Base-by-base conservation (phyloP, 1,140 invertebrate genomes). In the Camponotus vicinus region DNA sequence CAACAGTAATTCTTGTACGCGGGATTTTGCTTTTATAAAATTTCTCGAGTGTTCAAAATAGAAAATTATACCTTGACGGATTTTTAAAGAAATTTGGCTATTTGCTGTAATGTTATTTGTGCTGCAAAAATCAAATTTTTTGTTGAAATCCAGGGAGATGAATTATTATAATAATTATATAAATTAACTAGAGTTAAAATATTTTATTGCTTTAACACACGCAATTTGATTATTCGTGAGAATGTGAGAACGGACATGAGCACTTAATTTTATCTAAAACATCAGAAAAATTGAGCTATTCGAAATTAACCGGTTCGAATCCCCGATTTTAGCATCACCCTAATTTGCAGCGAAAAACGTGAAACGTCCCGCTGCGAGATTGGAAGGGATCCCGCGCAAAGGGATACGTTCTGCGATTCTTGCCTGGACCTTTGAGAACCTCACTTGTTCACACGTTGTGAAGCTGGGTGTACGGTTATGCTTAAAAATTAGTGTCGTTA, bases 401-500 rank as follows among this genome's bases (percentile, higher is more conserved):
- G 71, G 78, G 49, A 52, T 77, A 69, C 57, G 21, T 70, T 5
- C 79, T 42, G 79, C 40, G 37, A 45, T 57, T 42, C n/a, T 45
- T 73, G 13, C 64, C n/a, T 27, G 64, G 70, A 63, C 11, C 87
- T 92, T 94, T 92, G 90, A 89, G 92, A 93, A 92, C 86, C 77
- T 83, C 79, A 86, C 79, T 63, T 61, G 94, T 95, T 95, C 94
- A 94, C 94, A 95, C 94, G 94, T 93, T 94, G 95, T 95, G 94
- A 95, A 95, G 88, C 92, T 93, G 92, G 95, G 93, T 95, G 94
- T 95, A 93, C 87, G 89, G 91, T 95, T 95, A 95, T 95, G 95
- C 94, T 95, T 94, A 95, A 94, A 95, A 95, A 95, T 95, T 95
- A 95, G 94, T 94, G 90, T 94, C 93, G 93, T 95, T 95, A 93